phyloP scores from a whole-genome alignment of 2,797 vertebrate genomes.

The Arctocebus calabarensis region DNA sequence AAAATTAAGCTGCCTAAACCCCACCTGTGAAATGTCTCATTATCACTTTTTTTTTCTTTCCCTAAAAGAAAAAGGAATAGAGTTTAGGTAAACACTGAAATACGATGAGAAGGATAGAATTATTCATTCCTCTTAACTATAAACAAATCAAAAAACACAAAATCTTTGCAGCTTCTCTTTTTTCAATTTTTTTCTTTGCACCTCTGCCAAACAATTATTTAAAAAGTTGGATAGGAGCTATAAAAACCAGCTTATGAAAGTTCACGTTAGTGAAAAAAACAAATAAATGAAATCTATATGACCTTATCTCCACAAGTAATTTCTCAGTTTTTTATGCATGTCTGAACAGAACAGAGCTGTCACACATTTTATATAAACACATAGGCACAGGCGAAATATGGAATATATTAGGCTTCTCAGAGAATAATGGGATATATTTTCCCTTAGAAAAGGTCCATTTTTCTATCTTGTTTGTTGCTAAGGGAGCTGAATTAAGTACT shows the following conservation, averaged over 20 bases:
- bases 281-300: conserved; percentile 60
- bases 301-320: conserved; percentile 52
- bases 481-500: background rate
- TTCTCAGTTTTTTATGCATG: background rate
- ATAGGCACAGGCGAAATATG: background rate
- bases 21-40: conserved; percentile 26
- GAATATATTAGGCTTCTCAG: background rate
- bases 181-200: conserved; percentile 58
- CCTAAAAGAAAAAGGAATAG: background rate
- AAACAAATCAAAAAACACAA: conserved; percentile 55
- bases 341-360: conserved; percentile 19
- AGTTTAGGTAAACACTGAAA: conserved; percentile 61
- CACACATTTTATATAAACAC: conserved; percentile 26
- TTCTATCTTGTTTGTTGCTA: background rate
- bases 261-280: conserved; percentile 44
- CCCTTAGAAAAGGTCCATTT: background rate
- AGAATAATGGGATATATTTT: conserved; percentile 13
- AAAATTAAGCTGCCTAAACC: conserved; percentile 21
- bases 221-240: conserved; percentile 45
- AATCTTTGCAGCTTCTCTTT: conserved; percentile 54
- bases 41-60: conserved; percentile 28
- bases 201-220: conserved; percentile 57
- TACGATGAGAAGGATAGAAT: conserved; percentile 22
- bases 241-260: conserved; percentile 55
- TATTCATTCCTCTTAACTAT: conserved; percentile 58